A percentile compares a stretch with the other conserved stretches of the same genome.
Conservation (phyloP, 1,140 invertebrate species). For the Camponotus floridanus region DNA sequence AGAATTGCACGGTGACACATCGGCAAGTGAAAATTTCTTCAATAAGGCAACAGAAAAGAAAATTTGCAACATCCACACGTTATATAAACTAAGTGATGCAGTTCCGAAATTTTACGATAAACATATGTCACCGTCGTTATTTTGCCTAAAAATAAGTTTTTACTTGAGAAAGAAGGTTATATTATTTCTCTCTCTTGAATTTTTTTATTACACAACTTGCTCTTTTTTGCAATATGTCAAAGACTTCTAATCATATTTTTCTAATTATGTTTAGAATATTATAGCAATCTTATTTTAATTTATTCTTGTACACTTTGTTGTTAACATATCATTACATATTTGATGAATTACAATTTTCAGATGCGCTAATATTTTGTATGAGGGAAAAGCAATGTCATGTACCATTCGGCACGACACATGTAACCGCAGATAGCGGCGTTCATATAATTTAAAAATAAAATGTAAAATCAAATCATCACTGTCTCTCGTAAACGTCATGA, state of each 20-base stretch:
- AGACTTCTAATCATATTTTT: background rate
- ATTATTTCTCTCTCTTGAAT: background rate
- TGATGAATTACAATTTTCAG: slow-evolving; percentile 7
- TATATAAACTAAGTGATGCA: slow-evolving; percentile 25
- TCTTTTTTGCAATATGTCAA: background rate
- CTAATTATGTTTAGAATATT: background rate
- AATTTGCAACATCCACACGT: slow-evolving; percentile 10
- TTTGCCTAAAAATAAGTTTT: background rate
- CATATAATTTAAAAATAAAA: slow-evolving; percentile 50
- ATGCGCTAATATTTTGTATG: background rate
- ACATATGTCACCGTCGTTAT: background rate
- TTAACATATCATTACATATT: background rate
- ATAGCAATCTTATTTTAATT: slow-evolving; percentile 22
- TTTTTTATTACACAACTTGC: background rate
- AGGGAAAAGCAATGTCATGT: background rate
- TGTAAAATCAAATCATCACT: slow-evolving; percentile 8
- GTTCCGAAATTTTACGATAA: slow-evolving; percentile 12
- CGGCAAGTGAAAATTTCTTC: slow-evolving; percentile 33
- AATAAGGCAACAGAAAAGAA: slow-evolving; percentile 20
- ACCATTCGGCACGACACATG: background rate
- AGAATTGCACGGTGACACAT: slow-evolving; percentile 33
- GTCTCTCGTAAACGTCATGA: slow-evolving; percentile 55
- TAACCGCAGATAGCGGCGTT: slow-evolving; percentile 39
- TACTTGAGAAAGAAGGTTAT: background rate
- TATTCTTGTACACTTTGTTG: background rate